A percentile compares a stretch with the other conserved stretches of the same genome.
Evolutionary conservation across 2,113 vertebrate species (phyloP).

Genomic region (Falcunculus frontatus): DNA sequence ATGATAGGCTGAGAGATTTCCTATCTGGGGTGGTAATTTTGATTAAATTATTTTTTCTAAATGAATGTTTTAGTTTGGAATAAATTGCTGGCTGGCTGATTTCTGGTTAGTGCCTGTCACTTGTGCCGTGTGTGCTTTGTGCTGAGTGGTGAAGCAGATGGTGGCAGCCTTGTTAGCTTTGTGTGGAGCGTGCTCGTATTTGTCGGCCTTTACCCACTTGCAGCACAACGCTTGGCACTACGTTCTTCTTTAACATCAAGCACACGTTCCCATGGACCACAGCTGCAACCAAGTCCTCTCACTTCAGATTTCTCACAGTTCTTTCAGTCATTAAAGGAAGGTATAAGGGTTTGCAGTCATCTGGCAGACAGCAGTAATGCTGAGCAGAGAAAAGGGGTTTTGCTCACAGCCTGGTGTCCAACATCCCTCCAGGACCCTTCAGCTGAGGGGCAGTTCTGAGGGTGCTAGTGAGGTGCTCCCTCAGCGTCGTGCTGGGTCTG

Average conservation of each 20-base stretch:
- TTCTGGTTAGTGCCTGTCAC: background rate
- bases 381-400: background rate
- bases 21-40: background rate
- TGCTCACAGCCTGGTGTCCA: background rate
- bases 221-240: accelerated
- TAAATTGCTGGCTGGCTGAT: background rate
- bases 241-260: background rate
- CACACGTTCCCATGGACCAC: accelerated
- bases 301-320: background rate
- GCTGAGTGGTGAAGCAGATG: background rate
- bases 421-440: background rate
- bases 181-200: accelerated
- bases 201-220: background rate
- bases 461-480: background rate
- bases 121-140: background rate
- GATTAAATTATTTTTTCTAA: background rate
- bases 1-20: background rate
- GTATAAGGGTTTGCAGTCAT: background rate
- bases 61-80: background rate
- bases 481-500: background rate
- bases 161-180: background rate
- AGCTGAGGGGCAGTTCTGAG: background rate
- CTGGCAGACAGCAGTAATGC: background rate
- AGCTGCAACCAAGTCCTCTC: background rate
- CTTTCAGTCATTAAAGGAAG: background rate